A percentile compares a stretch with the other conserved stretches of the same genome.
These are phyloP conservation scores for Drosophila koepferae DNA, from an alignment of 2,888 invertebrate genomes.

Conservation along the genomic window DNA sequence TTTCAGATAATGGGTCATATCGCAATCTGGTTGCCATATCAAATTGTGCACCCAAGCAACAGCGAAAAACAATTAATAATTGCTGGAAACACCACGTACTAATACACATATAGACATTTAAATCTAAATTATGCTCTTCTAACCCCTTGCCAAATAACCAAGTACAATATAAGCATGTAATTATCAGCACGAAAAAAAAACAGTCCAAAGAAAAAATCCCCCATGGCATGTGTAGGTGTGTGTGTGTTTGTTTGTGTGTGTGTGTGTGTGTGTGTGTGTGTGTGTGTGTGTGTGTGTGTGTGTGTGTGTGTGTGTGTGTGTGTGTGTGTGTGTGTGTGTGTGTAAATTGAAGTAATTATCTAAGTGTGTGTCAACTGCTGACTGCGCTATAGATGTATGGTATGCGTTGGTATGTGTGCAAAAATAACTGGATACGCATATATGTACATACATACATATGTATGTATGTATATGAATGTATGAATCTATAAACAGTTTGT, in stretches of 20 bases:
- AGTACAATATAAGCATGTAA: conserved; percentile 11
- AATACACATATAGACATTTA: conserved; percentile 3
- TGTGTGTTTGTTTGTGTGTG: background rate
- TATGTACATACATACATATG: background rate
- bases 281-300: background rate
- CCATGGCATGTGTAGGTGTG: background rate
- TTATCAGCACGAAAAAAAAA: conserved; percentile 27
- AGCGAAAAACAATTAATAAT: conserved; percentile 61
- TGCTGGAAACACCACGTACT: conserved; percentile 53
- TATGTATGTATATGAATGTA: background rate
- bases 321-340: background rate
- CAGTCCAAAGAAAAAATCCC: conserved; percentile 14
- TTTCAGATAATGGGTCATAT: conserved; percentile 39
- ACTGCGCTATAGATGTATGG: conserved; percentile 11
- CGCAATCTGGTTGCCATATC: conserved; percentile 57
- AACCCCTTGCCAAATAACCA: background rate
- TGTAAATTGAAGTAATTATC: background rate
- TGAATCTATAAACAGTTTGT: background rate
- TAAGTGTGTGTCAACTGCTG: conserved; percentile 24
- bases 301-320: background rate
- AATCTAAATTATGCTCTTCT: conserved; percentile 8
- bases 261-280: background rate
- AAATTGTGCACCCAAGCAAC: conserved; percentile 46
- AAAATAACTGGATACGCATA: background rate
- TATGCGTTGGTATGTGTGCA: background rate